Evolutionary conservation across 2,113 vertebrate species (phyloP).

Genomic region (Eidolon helvum): DNA sequence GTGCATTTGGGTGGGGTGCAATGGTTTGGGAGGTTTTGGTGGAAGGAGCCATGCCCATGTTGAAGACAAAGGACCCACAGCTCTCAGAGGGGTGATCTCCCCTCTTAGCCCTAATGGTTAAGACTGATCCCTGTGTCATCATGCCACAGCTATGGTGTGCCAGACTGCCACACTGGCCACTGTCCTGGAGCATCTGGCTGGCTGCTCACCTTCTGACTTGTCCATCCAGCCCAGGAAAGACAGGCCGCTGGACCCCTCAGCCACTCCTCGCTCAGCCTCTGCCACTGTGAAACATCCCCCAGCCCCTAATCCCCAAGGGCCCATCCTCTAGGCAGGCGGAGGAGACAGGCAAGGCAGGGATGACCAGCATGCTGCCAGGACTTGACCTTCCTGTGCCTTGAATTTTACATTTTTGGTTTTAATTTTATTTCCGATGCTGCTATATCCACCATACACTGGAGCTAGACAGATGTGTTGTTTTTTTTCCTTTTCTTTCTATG

Average conservation of each 20-base stretch:
- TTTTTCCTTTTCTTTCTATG: slow-evolving; percentile 77
- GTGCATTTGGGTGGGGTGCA: not conserved
- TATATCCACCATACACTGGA: slow-evolving; percentile 69
- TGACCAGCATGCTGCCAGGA: not conserved
- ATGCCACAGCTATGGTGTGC: not conserved
- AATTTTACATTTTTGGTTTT: slow-evolving; percentile 46
- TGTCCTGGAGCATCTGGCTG: not conserved
- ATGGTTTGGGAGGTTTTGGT: not conserved
- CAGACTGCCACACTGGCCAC: not conserved
- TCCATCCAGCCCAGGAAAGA: not conserved
- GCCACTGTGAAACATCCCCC: slow-evolving; percentile 54
- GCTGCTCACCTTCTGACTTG: not conserved
- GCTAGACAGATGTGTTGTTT: slow-evolving; percentile 47
- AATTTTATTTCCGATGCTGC: slow-evolving; percentile 73
- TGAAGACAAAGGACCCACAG: not conserved
- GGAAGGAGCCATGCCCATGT: not conserved
- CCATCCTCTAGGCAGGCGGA: not conserved
- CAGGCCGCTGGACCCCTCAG: not conserved
- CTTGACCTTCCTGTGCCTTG: not conserved
- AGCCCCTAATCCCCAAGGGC: not conserved
- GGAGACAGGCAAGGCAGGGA: not conserved
- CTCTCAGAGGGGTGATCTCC: not conserved
- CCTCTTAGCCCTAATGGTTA: not conserved
- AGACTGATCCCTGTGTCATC: not conserved
- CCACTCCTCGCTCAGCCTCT: not conserved